phyloP scores from a whole-genome alignment of 1,140 invertebrate genomes.

The Pinna nobilis region DNA sequence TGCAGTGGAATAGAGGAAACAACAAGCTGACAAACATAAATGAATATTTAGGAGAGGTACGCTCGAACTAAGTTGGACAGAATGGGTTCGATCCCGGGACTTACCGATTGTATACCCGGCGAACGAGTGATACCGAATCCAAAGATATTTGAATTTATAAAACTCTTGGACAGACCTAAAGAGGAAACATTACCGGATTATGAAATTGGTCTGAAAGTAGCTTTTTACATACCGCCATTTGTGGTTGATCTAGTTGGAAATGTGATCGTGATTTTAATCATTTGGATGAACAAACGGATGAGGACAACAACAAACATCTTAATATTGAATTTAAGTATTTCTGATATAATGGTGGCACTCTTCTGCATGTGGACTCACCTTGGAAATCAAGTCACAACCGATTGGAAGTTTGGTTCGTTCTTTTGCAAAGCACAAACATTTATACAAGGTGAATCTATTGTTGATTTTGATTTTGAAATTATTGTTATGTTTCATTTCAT shows the following conservation, averaged over 20 bases:
- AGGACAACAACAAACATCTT: constrained; percentile 85
- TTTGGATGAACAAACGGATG: constrained; percentile 54
- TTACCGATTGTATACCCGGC: not conserved
- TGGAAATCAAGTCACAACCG: constrained; percentile 58
- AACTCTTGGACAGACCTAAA: not conserved
- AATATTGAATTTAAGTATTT: constrained; percentile 91
- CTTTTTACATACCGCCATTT: constrained; percentile 58
- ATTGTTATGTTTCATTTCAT: not conserved
- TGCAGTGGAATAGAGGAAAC: no score
- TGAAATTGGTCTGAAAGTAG: constrained; percentile 56
- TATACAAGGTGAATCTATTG: constrained; percentile 73
- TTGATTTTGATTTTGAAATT: constrained; percentile 17
- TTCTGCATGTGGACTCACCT: constrained; percentile 77
- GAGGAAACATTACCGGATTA: constrained; percentile 5
- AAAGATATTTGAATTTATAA: not conserved
- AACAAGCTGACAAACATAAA: no score
- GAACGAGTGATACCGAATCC: not conserved
- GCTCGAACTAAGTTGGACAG: no score
- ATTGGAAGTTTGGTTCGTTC: constrained; percentile 71
- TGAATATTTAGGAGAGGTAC: no score
- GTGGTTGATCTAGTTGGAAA: constrained; percentile 41
- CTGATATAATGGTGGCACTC: constrained; percentile 84
- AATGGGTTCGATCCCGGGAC: no score
- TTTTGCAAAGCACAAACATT: constrained; percentile 76
- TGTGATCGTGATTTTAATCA: constrained; percentile 39